phyloP scores from a whole-genome alignment of 2,797 vertebrate species.

The Lutjanus campechanus region DNA sequence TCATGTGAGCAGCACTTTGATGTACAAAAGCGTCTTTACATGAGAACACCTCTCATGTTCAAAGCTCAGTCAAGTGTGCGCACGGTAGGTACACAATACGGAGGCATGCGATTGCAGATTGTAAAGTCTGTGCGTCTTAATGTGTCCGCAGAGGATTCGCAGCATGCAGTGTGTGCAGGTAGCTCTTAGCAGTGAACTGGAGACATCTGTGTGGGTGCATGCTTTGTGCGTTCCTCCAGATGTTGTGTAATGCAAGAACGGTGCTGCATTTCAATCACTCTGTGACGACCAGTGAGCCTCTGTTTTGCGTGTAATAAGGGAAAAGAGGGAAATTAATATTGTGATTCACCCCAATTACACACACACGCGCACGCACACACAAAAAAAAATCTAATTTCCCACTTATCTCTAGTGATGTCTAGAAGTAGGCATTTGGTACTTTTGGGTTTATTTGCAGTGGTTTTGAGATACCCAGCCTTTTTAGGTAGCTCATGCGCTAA shows the following conservation, averaged over 20 bases:
- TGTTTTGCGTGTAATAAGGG: constrained; percentile 1
- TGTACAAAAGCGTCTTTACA: constrained; percentile 33
- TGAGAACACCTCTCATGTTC: constrained; percentile 24
- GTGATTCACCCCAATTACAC: not conserved
- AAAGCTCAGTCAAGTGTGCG: constrained; percentile 10
- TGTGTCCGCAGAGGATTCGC: constrained; percentile 1
- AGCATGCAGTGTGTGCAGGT: not conserved
- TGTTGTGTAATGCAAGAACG: constrained; percentile 32
- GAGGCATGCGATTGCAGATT: constrained; percentile 9
- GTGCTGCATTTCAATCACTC: constrained; percentile 13
- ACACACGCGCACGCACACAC: no score
- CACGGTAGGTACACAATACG: not conserved
- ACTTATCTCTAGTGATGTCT: not conserved
- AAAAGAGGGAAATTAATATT: not conserved
- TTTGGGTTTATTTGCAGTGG: not conserved
- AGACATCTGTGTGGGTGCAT: constrained; percentile 13
- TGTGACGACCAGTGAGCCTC: constrained; percentile 11
- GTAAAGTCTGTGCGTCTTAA: not conserved
- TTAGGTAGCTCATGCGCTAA: not conserved
- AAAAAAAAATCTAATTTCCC: not conserved
- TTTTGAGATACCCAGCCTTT: not conserved
- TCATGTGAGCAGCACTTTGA: constrained; percentile 50
- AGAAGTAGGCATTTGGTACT: no score
- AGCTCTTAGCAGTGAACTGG: not conserved
- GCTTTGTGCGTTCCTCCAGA: constrained; percentile 20